phyloP scores from a whole-genome alignment of 37 sponge, comb jelly and placozoan species.

The Mnemiopsis leidyi region DNA sequence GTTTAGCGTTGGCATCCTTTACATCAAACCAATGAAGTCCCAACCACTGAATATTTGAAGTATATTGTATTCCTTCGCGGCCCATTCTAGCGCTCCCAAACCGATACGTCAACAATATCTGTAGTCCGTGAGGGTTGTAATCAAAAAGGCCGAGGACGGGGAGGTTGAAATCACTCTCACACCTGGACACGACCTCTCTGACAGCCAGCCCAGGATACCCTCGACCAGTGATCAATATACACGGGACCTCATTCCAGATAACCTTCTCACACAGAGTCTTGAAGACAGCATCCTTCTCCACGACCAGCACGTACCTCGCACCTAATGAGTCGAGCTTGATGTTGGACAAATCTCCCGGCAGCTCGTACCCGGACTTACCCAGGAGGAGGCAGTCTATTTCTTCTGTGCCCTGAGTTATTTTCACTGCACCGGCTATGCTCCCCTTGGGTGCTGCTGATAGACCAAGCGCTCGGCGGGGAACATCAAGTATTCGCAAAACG shows the following conservation, averaged over 20 bases:
- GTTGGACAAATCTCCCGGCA: slow-evolving; percentile 78
- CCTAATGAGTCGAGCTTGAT: slow-evolving; percentile 78
- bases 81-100: slow-evolving; percentile 90
- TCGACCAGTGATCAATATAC: slow-evolving; percentile 90
- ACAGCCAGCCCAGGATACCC: slow-evolving; percentile 93
- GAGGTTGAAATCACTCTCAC: slow-evolving; percentile 69
- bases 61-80: slow-evolving; percentile 27
- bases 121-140: slow-evolving; percentile 94
- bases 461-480: slow-evolving; percentile 20
- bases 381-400: slow-evolving; percentile 20
- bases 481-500: slow-evolving; percentile 25
- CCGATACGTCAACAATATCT: slow-evolving; percentile 89
- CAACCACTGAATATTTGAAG: slow-evolving; percentile 32
- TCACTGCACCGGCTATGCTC: neutral
- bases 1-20: slow-evolving; percentile 28
- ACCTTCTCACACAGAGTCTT: slow-evolving; percentile 86
- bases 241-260: slow-evolving; percentile 88
- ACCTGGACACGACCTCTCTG: slow-evolving; percentile 73
- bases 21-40: slow-evolving; percentile 60
- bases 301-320: slow-evolving; percentile 89
- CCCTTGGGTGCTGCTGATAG: slow-evolving; percentile 50
- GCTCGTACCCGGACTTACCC: slow-evolving; percentile 11
- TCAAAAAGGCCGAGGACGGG: slow-evolving; percentile 94
- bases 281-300: slow-evolving; percentile 98
- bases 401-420: slow-evolving; percentile 2